Conservation (phyloP, 2,797 vertebrate species). For the Anguilla obscura region DNA sequence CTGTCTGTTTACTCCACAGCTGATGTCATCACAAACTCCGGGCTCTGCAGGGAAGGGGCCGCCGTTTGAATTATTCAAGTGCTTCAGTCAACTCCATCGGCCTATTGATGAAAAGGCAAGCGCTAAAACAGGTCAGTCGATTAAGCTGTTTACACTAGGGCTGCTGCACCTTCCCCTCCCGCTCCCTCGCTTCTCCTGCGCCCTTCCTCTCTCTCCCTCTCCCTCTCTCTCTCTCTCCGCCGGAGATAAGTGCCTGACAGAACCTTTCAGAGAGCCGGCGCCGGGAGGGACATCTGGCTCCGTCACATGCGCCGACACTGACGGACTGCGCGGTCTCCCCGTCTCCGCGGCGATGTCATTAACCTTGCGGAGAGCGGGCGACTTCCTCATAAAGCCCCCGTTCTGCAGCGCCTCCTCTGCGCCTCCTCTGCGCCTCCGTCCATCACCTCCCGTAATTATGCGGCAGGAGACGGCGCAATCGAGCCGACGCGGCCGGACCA, state of each 20-base stretch:
- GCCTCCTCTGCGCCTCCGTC: conserved; percentile 17
- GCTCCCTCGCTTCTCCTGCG: conserved; percentile 48
- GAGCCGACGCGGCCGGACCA: not conserved
- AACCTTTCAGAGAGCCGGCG: conserved; percentile 60
- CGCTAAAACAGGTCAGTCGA: conserved; percentile 83
- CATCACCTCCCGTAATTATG: conserved; percentile 39
- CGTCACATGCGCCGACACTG: conserved; percentile 40
- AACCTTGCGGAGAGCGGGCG: conserved; percentile 67
- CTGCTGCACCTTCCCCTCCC: conserved; percentile 63
- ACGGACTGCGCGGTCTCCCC: conserved; percentile 63
- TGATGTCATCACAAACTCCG: conserved; percentile 88
- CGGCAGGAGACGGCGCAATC: conserved; percentile 40
- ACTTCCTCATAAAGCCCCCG: conserved; percentile 54
- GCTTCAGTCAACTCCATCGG: conserved; percentile 75
- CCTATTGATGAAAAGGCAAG: conserved; percentile 86
- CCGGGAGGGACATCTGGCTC: conserved; percentile 67
- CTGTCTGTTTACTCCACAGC: conserved; percentile 75
- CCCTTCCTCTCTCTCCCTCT: conserved; percentile 33
- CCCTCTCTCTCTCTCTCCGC: conserved; percentile 46
- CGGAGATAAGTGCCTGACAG: conserved; percentile 64
- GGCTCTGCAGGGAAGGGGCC: conserved; percentile 82
- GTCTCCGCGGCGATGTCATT: conserved; percentile 70
- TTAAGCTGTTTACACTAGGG: conserved; percentile 84
- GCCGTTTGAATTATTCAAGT: conserved; percentile 84
- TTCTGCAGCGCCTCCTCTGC: conserved; percentile 47